These are phyloP conservation scores for Corapipo altera DNA, from an alignment of 2,113 vertebrate genomes.

Conservation along the genomic window DNA sequence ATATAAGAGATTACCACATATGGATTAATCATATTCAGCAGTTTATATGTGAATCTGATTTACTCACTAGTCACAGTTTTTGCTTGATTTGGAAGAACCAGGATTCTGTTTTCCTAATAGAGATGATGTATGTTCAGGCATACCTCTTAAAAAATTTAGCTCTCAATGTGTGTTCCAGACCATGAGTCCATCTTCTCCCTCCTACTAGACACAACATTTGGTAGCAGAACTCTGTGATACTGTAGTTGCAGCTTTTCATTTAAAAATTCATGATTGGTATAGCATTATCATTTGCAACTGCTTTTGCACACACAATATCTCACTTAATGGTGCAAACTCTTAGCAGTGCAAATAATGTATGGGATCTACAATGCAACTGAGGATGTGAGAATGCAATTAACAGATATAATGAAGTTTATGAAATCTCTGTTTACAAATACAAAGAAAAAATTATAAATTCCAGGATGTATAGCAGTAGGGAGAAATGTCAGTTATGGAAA, in stretches of 20 bases:
- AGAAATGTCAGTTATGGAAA: background rate
- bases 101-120: background rate
- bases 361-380: background rate
- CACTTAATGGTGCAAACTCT: background rate
- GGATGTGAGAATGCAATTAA: slow-evolving; percentile 1
- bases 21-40: background rate
- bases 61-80: background rate
- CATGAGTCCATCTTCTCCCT: background rate
- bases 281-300: slow-evolving; percentile 17
- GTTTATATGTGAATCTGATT: background rate
- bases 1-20: background rate
- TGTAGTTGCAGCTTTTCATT: background rate
- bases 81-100: background rate
- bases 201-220: background rate
- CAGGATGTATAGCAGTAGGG: background rate
- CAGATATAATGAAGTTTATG: background rate
- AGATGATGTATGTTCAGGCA: background rate
- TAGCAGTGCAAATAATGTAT: background rate
- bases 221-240: background rate
- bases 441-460: background rate
- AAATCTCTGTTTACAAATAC: background rate
- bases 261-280: background rate
- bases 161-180: background rate
- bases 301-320: background rate
- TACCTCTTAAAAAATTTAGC: background rate